Percentiles rank a stretch among this genome's conserved stretches.
Evolutionary conservation across 2,797 vertebrate genomes (phyloP).

Genomic region (Pangasius macronema): DNA sequence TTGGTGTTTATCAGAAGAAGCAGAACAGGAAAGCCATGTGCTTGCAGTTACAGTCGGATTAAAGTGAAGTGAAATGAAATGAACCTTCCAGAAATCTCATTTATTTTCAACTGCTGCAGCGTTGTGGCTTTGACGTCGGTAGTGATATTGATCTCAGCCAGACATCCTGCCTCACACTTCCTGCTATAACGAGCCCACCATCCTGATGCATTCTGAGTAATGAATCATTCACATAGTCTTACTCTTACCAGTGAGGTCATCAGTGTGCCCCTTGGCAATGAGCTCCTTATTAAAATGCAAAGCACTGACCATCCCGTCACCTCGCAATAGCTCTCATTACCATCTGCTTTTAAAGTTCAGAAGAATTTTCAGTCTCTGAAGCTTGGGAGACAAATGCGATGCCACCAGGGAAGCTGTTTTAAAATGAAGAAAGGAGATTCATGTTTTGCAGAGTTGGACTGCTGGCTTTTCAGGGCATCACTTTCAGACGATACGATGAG

Average conservation of each 20-base stretch:
- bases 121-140: background rate
- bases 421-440: background rate
- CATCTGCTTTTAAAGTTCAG: background rate
- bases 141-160: conserved; percentile 14
- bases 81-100: background rate
- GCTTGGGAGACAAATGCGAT: background rate
- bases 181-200: background rate
- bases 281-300: background rate
- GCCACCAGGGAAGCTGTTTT: background rate
- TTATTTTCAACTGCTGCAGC: background rate
- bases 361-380: background rate
- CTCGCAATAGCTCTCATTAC: background rate
- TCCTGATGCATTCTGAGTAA: background rate
- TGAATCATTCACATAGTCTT: background rate
- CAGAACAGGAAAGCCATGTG: background rate
- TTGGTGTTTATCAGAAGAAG: background rate
- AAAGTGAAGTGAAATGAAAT: background rate
- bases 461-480: background rate
- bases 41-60: background rate
- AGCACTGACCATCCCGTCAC: background rate
- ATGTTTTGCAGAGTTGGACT: background rate
- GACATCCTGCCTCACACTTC: background rate
- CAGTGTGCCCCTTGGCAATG: background rate
- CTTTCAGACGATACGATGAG: too few species aligned
- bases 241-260: background rate